Percentiles rank a stretch among this genome's conserved stretches.
Evolutionary conservation across 1,140 invertebrate genomes (phyloP).

Genomic region (Ceratitis capitata): DNA sequence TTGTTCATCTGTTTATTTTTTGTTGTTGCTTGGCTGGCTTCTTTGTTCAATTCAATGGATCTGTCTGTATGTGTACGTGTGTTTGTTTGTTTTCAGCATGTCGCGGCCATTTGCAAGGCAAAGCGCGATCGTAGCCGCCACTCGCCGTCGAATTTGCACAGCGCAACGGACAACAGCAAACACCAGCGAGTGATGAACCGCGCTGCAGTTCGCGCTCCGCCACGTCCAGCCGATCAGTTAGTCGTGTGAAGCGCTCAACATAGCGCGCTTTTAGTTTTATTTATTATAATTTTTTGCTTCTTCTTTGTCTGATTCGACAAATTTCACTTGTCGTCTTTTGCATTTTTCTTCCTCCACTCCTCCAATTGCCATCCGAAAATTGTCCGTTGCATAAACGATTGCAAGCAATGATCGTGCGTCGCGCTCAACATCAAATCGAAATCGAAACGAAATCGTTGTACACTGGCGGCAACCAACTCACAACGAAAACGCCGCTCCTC

Average conservation of each 20-base stretch:
- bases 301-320: neutral
- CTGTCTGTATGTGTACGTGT: neutral
- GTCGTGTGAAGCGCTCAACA: neutral
- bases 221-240: neutral
- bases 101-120: conserved; percentile 15
- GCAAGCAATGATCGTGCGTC: neutral
- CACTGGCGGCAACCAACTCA: too few relatives aligned
- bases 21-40: neutral
- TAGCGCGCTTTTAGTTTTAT: neutral
- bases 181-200: too few relatives aligned
- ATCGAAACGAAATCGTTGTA: conserved; percentile 14
- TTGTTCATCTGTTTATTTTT: neutral
- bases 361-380: neutral
- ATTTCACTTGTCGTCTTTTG: conserved; percentile 26
- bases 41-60: neutral
- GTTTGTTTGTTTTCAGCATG: neutral
- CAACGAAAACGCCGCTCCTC: neutral
- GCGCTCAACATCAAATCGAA: conserved; percentile 28
- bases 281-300: neutral
- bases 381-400: neutral
- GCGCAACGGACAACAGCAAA: neutral
- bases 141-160: neutral
- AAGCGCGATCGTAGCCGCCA: neutral
- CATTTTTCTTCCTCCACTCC: neutral
- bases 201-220: too few relatives aligned